Base-by-base conservation (phyloP, 2,797 vertebrate species). In the Carapus acus region DNA sequence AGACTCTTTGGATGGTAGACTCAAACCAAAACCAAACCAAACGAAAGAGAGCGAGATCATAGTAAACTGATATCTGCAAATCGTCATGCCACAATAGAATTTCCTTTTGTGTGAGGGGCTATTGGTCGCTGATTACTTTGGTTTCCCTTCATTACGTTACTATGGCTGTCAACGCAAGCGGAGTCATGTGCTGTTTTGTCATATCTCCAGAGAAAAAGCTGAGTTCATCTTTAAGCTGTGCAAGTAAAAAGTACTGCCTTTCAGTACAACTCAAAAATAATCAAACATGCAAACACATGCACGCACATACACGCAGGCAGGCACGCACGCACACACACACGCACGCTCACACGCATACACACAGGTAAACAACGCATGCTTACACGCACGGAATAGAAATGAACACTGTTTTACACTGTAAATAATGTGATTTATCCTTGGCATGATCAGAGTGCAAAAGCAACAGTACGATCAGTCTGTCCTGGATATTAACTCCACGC, bases 361-460 rank as follows among this genome's bases (percentile, higher is more conserved):
- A 80, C 67, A 60, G 66, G 37, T 61, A 81, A 71, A 76, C 67
- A 49, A 70, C 71, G 71, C 82, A 78, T 72, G 68, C 75, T 69
- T 64, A 75, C 62, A 62, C 48, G 61, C 69, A 73, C 57, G 53
- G 15, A 52, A 69, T 65, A 65, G 34, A 67, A 77, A 70, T 53
- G n/a, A 39, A 58, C 61, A 82, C 71, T 34, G 39, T 68, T 76
- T 71, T 74, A 71, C 41, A 67, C 60, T 58, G 65, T 77, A 70
- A 75, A 78, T 76, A 73, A 84, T 71, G 73, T 65, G 77, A 71
- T 83, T 76, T 73, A 79, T 87, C 84, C 86, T 86, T 87, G 86
- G 83, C 86, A 83, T 85, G 77, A 75, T 85, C 69, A 73, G 73
- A 84, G 81, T 80, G 81, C 79, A 85, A 84, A 85, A 86, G 82